Base-by-base conservation (phyloP, 2,888 invertebrate species). In the Belgica antarctica region DNA sequence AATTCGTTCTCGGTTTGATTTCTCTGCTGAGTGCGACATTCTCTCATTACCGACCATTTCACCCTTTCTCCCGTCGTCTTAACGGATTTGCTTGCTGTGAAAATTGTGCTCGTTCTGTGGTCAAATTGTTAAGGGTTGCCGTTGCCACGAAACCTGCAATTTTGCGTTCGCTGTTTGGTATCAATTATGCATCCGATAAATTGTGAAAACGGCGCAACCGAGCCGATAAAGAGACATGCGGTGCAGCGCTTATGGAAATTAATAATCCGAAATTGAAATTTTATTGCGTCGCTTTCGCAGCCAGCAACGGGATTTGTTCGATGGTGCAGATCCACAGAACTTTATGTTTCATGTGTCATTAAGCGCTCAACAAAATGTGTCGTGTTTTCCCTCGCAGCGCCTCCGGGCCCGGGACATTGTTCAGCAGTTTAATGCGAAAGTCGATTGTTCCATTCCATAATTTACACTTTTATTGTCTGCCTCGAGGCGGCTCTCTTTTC, bases 41-140 rank as follows among this genome's bases (percentile, higher is more conserved):
- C n/a, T 31, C 31, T 31, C 17, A 52, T n/a, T 52, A 22, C 5
- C 22, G 5, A 19, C 4, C 17, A 15, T 46, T 46, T 52, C 52
- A 12, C 41, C n/a, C 41, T 41, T 41, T 31, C 10, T 31, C 31
- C 10, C 12, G 12, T 41, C 12, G 15, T n/a, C 41, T 68, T 68
- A 68, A 68, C 52, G 68, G 68, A 68, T 68, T 68, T 68, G 57
- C 68, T 52, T 17, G 68, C 68, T 68, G 68, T 68, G 68, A 68
- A 68, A 68, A 68, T 68, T 68, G 47, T 57, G 47, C 68, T 52
- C 57, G 52, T 57, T 66, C 31, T 31, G 68, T 31, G 68, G 68
- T 68, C 57, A 65, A 17, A 46, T 46, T 46, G 65, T 66, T 28
- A 57, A 19, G 34, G 34, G 62, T 34, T 34, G 34, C 17, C 17